phyloP scores from a whole-genome alignment of 2,888 invertebrate genomes.

The Syritta pipiens region DNA sequence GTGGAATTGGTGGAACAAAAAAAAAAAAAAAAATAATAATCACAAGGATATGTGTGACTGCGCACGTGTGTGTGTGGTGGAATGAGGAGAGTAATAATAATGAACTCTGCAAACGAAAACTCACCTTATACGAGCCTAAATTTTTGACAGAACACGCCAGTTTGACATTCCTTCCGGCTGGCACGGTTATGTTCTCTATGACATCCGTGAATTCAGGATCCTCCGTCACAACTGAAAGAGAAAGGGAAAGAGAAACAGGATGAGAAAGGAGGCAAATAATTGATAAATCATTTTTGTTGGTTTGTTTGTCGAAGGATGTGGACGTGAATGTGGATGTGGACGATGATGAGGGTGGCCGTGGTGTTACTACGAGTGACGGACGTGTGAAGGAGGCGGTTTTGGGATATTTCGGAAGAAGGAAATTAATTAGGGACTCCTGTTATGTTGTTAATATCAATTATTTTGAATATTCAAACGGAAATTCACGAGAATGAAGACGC shows the following conservation, averaged over 20 bases:
- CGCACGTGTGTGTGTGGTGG: not conserved
- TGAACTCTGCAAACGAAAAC: too few relatives aligned
- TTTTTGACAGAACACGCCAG: constrained; percentile 80
- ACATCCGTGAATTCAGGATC: constrained; percentile 95
- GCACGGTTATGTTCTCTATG: constrained; percentile 94
- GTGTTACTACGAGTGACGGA: not conserved
- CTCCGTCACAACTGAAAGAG: constrained; percentile 85
- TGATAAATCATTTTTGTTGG: constrained; percentile 48
- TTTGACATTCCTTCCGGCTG: constrained; percentile 80
- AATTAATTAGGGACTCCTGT: constrained; percentile 63
- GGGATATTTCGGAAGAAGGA: constrained; percentile 24
- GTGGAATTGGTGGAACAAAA: not conserved
- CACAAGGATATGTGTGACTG: constrained; percentile 1
- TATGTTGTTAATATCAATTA: constrained; percentile 68
- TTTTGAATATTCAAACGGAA: constrained; percentile 66
- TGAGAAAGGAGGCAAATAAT: constrained; percentile 44
- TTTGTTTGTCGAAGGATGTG: not conserved
- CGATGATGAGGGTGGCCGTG: too few relatives aligned
- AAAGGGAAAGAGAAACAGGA: constrained; percentile 47
- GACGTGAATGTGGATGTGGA: too few relatives aligned
- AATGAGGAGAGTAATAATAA: constrained; percentile 36
- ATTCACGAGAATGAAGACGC: constrained; percentile 34
- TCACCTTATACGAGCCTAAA: constrained; percentile 79
- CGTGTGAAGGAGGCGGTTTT: not conserved
- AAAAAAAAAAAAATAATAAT: constrained; percentile 62